phyloP scores from a whole-genome alignment of 2,113 vertebrate genomes.

The Camelus dromedarius region DNA sequence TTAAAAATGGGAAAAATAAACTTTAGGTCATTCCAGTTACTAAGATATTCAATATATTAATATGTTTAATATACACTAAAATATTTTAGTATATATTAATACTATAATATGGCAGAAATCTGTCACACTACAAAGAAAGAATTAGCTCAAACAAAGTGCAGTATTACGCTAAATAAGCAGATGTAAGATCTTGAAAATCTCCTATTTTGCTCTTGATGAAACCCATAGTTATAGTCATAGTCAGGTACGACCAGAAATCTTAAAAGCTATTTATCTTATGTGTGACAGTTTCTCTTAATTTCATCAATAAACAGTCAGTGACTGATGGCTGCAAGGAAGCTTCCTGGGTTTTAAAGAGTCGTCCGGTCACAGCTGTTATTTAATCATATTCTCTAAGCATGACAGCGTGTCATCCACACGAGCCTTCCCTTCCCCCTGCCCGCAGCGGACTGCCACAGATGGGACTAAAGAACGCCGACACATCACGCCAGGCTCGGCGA shows the following conservation, averaged over 20 bases:
- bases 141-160: constrained; percentile 14
- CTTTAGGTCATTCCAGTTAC: neutral
- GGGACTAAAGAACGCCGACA: neutral
- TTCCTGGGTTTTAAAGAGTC: neutral
- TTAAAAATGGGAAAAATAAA: neutral
- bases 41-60: neutral
- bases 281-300: neutral
- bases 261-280: neutral
- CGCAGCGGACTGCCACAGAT: neutral
- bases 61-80: neutral
- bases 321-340: neutral
- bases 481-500: accelerated
- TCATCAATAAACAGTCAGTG: neutral
- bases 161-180: neutral
- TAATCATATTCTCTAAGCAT: neutral
- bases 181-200: neutral
- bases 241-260: neutral
- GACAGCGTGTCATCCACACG: neutral
- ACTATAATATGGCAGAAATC: neutral
- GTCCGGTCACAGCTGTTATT: neutral
- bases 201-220: neutral
- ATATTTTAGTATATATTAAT: neutral
- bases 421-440: neutral
- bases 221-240: neutral
- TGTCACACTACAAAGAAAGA: neutral